Evolutionary conservation across 2,888 invertebrate species (phyloP).

Genomic region (Eurois occulta): DNA sequence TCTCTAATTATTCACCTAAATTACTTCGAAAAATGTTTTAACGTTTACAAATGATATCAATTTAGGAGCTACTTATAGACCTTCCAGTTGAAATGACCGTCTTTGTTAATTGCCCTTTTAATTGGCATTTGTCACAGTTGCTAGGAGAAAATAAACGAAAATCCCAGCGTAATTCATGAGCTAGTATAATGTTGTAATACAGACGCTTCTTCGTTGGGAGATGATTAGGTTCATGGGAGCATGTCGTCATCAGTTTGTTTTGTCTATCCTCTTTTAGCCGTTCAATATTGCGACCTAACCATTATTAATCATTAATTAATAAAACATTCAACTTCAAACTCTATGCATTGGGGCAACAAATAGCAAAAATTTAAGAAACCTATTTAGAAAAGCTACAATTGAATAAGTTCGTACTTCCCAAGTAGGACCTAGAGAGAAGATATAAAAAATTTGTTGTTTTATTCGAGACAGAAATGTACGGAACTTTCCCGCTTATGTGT

Average conservation of each 20-base stretch:
- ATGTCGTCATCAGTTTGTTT: neutral
- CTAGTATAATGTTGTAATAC: neutral
- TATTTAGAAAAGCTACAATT: neutral
- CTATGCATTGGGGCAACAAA: neutral
- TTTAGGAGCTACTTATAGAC: conserved; percentile 6
- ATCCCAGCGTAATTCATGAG: neutral
- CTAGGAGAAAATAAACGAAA: neutral
- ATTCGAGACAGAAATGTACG: conserved; percentile 13
- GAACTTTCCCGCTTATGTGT: conserved; percentile 9
- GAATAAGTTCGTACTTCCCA: neutral
- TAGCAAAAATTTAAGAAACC: neutral
- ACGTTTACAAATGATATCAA: conserved; percentile 17
- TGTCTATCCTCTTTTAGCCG: neutral
- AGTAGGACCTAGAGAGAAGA: neutral
- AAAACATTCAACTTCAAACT: neutral
- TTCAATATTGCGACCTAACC: neutral
- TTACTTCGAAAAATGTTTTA: conserved; percentile 37
- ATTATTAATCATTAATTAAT: too few relatives aligned
- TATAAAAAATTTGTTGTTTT: neutral
- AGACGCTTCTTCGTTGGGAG: too few relatives aligned
- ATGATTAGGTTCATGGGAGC: neutral
- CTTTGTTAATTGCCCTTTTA: conserved; percentile 28
- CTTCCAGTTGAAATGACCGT: conserved; percentile 4
- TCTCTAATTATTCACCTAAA: conserved; percentile 17
- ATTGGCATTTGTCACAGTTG: conserved; percentile 16